Conservation (phyloP, 2,888 invertebrate genomes). For the Lucinisca nassula region DNA sequence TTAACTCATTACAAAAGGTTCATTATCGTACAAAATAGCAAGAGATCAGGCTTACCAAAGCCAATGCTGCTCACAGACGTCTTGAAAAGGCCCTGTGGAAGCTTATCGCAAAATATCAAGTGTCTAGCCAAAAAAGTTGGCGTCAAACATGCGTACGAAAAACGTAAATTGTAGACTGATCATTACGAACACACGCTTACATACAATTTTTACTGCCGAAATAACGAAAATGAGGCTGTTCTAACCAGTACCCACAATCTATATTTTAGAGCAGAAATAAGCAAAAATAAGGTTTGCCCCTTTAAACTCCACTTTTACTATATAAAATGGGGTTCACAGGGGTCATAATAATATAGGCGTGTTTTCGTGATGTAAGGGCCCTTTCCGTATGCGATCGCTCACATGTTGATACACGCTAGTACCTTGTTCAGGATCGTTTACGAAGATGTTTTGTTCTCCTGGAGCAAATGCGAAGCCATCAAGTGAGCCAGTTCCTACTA, state of each 20-base stretch:
- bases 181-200: too few relatives aligned
- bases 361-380: neutral
- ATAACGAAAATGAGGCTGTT: neutral
- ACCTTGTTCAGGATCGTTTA: constrained; percentile 35
- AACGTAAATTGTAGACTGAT: too few relatives aligned
- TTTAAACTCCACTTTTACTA: neutral
- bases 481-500: neutral
- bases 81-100: too few relatives aligned
- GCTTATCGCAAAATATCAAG: too few relatives aligned
- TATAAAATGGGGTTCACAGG: neutral
- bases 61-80: too few relatives aligned
- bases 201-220: too few relatives aligned
- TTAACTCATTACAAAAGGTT: too few relatives aligned
- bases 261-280: neutral
- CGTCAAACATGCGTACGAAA: too few relatives aligned
- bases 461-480: constrained; percentile 15
- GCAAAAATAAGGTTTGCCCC: neutral
- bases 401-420: neutral
- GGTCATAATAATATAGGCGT: neutral
- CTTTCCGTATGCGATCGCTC: too few relatives aligned
- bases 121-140: too few relatives aligned
- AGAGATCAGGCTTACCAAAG: too few relatives aligned
- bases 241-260: neutral
- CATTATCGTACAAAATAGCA: too few relatives aligned
- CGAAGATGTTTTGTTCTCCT: neutral